Percentiles rank a stretch among this genome's conserved stretches.
These are phyloP conservation scores for Leptopilina syphax DNA, from an alignment of 2,888 invertebrate species.

Conservation along the genomic window DNA sequence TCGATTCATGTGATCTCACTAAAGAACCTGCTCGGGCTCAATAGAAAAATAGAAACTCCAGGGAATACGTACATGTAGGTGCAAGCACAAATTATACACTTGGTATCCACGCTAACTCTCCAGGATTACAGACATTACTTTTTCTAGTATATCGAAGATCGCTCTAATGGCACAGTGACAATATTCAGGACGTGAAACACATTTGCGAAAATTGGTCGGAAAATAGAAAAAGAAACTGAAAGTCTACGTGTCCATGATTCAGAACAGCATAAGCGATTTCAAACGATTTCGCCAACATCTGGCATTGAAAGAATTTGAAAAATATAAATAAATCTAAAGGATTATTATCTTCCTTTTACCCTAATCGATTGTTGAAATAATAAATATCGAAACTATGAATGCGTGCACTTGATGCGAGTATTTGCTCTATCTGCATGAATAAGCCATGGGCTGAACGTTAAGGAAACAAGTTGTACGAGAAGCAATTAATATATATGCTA, in stretches of 20 bases:
- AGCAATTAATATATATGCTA: slow-evolving; percentile 69
- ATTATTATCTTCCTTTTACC: too few relatives aligned
- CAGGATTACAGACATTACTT: slow-evolving; percentile 21
- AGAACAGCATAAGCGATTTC: not conserved
- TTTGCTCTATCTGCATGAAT: slow-evolving; percentile 49
- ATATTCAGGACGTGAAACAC: not conserved
- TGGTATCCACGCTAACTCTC: not conserved
- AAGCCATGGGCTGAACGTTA: slow-evolving; percentile 48
- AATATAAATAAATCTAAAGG: too few relatives aligned
- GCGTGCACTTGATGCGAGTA: slow-evolving; percentile 22
- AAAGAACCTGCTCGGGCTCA: slow-evolving; percentile 22
- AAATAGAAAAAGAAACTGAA: not conserved
- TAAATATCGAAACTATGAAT: not conserved
- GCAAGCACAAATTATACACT: slow-evolving; percentile 34
- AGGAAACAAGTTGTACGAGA: slow-evolving; percentile 53
- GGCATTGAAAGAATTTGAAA: too few relatives aligned
- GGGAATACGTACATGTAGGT: not conserved
- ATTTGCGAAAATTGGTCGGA: not conserved
- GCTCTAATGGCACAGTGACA: not conserved
- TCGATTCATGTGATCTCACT: slow-evolving; percentile 43
- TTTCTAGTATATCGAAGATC: slow-evolving; percentile 11
- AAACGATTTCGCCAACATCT: too few relatives aligned
- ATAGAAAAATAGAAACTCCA: slow-evolving; percentile 25
- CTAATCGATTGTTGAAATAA: too few relatives aligned
- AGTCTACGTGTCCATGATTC: not conserved